Conservation (phyloP, 1,140 invertebrate species). For the Drosophila serrata region DNA sequence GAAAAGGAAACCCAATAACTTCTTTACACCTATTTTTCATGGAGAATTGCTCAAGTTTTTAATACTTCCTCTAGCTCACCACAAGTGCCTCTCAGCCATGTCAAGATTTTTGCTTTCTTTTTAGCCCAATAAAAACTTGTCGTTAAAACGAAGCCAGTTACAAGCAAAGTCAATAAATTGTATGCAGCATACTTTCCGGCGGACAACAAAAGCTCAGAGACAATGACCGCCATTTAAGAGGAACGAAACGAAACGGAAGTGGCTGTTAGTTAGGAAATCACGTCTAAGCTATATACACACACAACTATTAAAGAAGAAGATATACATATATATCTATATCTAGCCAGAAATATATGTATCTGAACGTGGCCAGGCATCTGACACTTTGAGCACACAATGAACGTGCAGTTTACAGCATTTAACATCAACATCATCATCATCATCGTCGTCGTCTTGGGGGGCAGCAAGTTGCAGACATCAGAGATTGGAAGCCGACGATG, state of each 20-base stretch:
- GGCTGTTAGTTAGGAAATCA: slow-evolving; percentile 58
- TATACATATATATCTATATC: not conserved
- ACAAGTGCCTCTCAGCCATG: slow-evolving; percentile 20
- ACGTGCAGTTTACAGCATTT: slow-evolving; percentile 61
- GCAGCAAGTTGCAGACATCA: slow-evolving; percentile 48
- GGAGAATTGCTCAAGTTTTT: not conserved
- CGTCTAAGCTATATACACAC: slow-evolving; percentile 52
- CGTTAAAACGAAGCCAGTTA: slow-evolving; percentile 43
- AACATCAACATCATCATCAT: slow-evolving; percentile 52
- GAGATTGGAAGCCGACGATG: slow-evolving; percentile 35
- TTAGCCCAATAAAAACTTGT: slow-evolving; percentile 25
- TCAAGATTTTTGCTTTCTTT: slow-evolving; percentile 1
- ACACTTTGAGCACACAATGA: slow-evolving; percentile 74
- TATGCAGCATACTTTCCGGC: slow-evolving; percentile 72
- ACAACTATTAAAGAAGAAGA: slow-evolving; percentile 16
- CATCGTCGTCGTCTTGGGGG: slow-evolving; percentile 29
- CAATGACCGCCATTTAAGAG: slow-evolving; percentile 32
- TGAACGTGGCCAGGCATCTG: slow-evolving; percentile 32
- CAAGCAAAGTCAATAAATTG: slow-evolving; percentile 61
- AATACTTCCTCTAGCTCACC: not conserved
- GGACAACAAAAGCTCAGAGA: slow-evolving; percentile 21
- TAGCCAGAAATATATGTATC: not conserved
- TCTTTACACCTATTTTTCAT: not conserved
- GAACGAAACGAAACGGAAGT: slow-evolving; percentile 58
- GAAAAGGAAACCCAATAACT: not conserved